These are phyloP conservation scores for Motacilla tschutschensis DNA, from an alignment of 2,113 vertebrate genomes.

Conservation along the genomic window DNA sequence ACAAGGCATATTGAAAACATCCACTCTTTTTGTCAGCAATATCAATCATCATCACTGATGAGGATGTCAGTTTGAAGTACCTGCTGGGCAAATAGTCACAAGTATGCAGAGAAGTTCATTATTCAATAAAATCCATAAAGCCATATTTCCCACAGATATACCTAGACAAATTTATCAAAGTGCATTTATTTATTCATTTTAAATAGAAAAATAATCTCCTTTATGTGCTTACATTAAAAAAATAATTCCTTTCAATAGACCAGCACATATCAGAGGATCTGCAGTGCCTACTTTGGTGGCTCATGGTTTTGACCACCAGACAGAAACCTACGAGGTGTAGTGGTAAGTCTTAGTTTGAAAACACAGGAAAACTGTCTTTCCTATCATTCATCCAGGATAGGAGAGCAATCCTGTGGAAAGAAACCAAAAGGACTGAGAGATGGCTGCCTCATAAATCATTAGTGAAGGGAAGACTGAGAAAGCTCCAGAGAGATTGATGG, in stretches of 20 bases:
- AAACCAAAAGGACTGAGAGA: background rate
- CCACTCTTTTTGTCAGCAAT: background rate
- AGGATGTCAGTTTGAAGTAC: background rate
- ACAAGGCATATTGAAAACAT: background rate
- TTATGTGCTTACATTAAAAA: background rate
- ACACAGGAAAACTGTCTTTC: background rate
- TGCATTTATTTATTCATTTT: background rate
- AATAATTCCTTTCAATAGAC: background rate
- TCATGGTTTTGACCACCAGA: background rate
- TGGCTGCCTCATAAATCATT: background rate
- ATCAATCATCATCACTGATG: background rate
- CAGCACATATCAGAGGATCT: background rate
- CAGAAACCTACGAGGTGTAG: background rate
- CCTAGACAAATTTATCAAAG: background rate
- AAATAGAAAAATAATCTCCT: background rate
- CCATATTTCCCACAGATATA: background rate
- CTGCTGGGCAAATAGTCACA: background rate
- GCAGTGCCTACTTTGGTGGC: rapidly evolving
- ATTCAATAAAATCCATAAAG: background rate
- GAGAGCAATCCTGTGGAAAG: background rate
- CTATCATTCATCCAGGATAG: background rate
- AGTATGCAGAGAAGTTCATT: background rate
- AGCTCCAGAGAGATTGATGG: background rate
- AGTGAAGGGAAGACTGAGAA: background rate
- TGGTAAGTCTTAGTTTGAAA: background rate